Base-by-base conservation (phyloP, 2,797 vertebrate genomes). In the Lophotriccus pileatus region DNA sequence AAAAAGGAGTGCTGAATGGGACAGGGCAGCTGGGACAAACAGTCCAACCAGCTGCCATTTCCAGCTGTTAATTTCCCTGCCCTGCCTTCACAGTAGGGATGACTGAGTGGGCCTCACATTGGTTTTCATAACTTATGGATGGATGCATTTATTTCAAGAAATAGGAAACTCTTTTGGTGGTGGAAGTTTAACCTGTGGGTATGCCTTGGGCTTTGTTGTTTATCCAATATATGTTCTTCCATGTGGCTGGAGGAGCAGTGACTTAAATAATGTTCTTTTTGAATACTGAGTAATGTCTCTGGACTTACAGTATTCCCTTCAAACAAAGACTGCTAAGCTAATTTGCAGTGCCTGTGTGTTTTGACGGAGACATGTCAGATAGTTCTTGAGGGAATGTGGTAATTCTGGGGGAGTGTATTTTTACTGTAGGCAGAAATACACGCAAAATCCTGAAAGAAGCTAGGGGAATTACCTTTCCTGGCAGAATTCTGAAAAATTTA, bases 1-100 rank as follows among this genome's bases (percentile, higher is more conserved):
- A 60, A 63, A 13, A 1, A 1, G 4, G 55, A 36, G 55, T 24
- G 22, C 22, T 47, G 70, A 44, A 21, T 73, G 0, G 1, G 9
- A 37, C 6, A 12, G 15, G 47, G 25, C 41, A 24, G 25, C 19
- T 66, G 50, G 41, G 43, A 66, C 39, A 27, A 47, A 7, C 14
- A 85, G 32, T 66, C 43, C 47, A 91, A 52, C 9, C 52, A 74
- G 59, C 73, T 91, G 47, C 79, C 4, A 1, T 50, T 95, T 83
- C 85, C 74, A 73, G 14, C 64, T 59, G 14, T 32, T 72, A 37
- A 22, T 52, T 70, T 74, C 55, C 36, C 28, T 82, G 13, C 15
- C 14, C 23, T 64, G 52, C 66, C 37, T 80, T 74, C 46, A 4
- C 25, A n/a, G 30, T 11, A 43, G 52, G 32, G 32, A 30, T 52